Evolutionary conservation across 2,888 invertebrate genomes (phyloP).

Genomic region (Cosmopolites sordidus): DNA sequence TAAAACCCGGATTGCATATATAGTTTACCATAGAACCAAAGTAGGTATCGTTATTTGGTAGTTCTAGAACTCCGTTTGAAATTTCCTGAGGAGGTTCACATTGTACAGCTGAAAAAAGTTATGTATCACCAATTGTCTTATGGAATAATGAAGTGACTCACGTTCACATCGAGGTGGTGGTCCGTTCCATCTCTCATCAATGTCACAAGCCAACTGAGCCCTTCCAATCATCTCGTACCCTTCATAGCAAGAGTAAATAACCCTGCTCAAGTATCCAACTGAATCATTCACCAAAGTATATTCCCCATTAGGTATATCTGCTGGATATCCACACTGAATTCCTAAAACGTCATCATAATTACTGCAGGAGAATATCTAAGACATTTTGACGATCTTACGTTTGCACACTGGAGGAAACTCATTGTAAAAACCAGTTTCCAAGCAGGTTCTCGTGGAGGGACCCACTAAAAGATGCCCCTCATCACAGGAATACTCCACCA

Average conservation of each 20-base stretch:
- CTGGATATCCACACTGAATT: conserved; percentile 86
- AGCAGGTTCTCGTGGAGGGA: conserved; percentile 75
- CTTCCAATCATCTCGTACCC: conserved; percentile 85
- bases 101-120: conserved; percentile 58
- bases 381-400: too few species aligned
- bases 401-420: conserved; percentile 92
- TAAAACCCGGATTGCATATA: conserved; percentile 65
- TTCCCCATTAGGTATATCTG: conserved; percentile 76
- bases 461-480: conserved; percentile 84
- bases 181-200: conserved; percentile 90
- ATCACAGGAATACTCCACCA: conserved; percentile 80
- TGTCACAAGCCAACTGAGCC: conserved; percentile 80
- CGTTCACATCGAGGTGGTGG: conserved; percentile 86
- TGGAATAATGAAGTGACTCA: conserved; percentile 44
- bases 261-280: conserved; percentile 80
- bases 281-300: conserved; percentile 81
- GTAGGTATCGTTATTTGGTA: conserved; percentile 57
- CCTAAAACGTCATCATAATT: conserved; percentile 54
- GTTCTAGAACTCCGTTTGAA: conserved; percentile 57
- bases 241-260: conserved; percentile 75
- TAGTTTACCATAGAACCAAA: conserved; percentile 75
- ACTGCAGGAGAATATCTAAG: too few species aligned
- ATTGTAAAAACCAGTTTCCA: conserved; percentile 89
- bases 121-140: neutral
- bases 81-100: conserved; percentile 67